Evolutionary conservation across 2,888 invertebrate species (phyloP), one percentile per base, ranked within the genome.

Genomic region (Eumacrocentrus americanus): DNA sequence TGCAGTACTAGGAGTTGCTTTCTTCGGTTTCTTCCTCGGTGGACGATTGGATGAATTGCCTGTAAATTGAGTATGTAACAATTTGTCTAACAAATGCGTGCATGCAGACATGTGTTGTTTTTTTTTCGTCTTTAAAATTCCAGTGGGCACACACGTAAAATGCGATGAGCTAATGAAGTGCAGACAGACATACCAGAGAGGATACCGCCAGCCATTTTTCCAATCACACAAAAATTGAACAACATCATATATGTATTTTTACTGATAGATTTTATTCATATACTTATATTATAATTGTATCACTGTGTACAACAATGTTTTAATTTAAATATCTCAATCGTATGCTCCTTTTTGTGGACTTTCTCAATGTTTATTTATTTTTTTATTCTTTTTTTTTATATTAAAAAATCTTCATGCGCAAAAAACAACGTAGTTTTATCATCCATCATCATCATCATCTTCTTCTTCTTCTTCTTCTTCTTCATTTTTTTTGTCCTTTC

Each of bases 11-110:
- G 73, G 79, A 59, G 70, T 75, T 25, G 81, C 82, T 77, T 84
- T 85, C 82, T 84, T 85, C 63, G 72, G 69, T 79, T 85, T 86
- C 82, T 85, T 86, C 79, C 84, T 83, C 22, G 82, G 79, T 12
- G 83, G 83, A 66, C 84, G 82, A 74, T 73, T 82, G 52, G 78
- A 67, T 60, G 76, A 64, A 62, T 74, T 77, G 44, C 79, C 79
- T 79, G 77, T 59, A 79, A 78, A 72, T 71, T 59, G 76, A 6
- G 4, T 29, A 79, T 67, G 72, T 72, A 69, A 75, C 59, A 70
- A 60, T 72, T 71, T 73, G n/a, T 71, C 68, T 73, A 70, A 70
- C 64, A 64, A 62, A 65, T 69, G 65, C 70, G 60, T 65, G 9
- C 5, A 29, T 29, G 9, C 4, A 4, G 20, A 68, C 62, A 69